Evolutionary conservation across 2,113 vertebrate species (phyloP).

Genomic region (Alces alces): DNA sequence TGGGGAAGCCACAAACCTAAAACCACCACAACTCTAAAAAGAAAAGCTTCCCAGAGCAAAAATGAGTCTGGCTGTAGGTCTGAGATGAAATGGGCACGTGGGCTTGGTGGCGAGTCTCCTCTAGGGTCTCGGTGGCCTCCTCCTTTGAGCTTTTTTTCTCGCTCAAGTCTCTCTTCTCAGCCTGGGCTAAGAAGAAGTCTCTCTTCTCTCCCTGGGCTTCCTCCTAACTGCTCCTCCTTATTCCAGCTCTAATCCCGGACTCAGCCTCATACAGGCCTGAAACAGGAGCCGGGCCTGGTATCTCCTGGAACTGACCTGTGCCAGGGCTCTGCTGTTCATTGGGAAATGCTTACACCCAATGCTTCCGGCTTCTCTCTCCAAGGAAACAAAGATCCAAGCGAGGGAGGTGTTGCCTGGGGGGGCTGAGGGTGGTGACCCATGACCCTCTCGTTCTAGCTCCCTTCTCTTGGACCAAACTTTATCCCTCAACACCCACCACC

Average conservation of each 20-base stretch:
- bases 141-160: background rate
- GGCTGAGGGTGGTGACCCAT: no score
- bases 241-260: accelerated
- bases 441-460: background rate
- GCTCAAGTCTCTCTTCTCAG: background rate
- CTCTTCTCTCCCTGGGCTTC: background rate
- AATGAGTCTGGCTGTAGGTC: background rate
- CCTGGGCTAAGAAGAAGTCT: background rate
- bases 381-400: background rate
- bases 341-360: no score
- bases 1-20: background rate
- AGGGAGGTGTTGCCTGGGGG: background rate
- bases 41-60: background rate
- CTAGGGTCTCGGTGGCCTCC: background rate
- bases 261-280: accelerated
- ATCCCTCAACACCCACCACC: background rate
- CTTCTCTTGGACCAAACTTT: background rate
- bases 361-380: background rate
- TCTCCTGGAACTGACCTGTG: accelerated
- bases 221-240: background rate
- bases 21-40: background rate
- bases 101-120: accelerated
- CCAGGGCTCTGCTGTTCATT: background rate
- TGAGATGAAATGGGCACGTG: accelerated
- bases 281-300: background rate